Conservation (phyloP, 1,140 invertebrate species). For the Papilio polytes region DNA sequence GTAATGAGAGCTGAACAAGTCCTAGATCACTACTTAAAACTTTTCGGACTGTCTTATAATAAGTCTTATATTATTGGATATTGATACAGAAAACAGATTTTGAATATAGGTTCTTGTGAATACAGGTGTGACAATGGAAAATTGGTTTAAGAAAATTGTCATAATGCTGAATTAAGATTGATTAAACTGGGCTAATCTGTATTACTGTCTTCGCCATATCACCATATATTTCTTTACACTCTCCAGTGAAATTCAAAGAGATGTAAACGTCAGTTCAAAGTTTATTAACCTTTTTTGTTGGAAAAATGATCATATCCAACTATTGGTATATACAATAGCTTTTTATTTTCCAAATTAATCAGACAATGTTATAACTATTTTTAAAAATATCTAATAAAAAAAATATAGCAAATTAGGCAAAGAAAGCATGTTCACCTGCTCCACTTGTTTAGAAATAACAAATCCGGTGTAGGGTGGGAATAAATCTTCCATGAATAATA, state of each 20-base stretch:
- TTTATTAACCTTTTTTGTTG: background rate
- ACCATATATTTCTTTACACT: background rate
- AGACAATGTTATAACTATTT: background rate
- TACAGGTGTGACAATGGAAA: background rate
- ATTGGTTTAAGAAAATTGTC: background rate
- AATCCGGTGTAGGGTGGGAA: background rate
- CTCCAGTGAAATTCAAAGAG: background rate
- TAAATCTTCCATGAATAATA: slow-evolving; percentile 34
- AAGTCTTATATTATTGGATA: background rate
- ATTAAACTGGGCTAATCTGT: background rate
- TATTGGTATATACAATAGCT: too few relatives aligned
- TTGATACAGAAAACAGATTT: background rate
- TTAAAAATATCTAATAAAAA: background rate
- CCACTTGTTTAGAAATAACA: slow-evolving; percentile 17
- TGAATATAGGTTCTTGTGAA: background rate
- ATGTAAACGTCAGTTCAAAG: background rate
- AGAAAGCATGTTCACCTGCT: slow-evolving; percentile 13
- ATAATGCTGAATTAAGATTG: background rate
- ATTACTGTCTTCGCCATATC: background rate
- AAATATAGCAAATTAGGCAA: background rate
- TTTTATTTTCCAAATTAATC: background rate
- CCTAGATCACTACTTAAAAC: too few relatives aligned
- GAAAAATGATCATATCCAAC: too few relatives aligned
- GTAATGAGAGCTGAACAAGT: too few relatives aligned
- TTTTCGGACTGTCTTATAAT: background rate